A percentile compares a stretch with the other conserved stretches of the same genome.
Conservation (phyloP, 1,140 invertebrate species). For the Seison nebaliae region DNA sequence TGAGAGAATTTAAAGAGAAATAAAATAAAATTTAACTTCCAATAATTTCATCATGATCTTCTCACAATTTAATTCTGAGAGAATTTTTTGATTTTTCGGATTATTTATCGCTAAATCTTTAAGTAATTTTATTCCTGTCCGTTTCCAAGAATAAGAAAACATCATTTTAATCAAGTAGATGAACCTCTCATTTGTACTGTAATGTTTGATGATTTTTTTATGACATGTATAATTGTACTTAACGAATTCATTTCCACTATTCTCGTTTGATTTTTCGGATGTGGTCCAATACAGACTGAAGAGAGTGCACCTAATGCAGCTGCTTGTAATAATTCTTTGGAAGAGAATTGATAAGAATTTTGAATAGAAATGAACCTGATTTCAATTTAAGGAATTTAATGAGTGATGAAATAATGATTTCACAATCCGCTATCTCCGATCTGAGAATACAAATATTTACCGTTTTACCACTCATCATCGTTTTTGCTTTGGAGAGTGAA, state of each 20-base stretch:
- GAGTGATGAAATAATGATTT: no score
- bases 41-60: conserved; percentile 22
- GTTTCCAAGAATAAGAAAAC: no score
- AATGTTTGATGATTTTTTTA: no score
- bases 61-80: conserved; percentile 21
- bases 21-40: conserved; percentile 18
- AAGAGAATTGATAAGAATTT: conserved; percentile 1
- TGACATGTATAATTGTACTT: conserved; percentile 23
- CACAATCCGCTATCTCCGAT: no score
- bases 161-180: no score
- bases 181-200: no score
- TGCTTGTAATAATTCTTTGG: conserved; percentile 5
- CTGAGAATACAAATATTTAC: no score
- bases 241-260: conserved; percentile 19
- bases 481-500: no score
- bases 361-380: no score
- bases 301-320: conserved; percentile 6
- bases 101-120: conserved; percentile 24
- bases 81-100: conserved; percentile 19
- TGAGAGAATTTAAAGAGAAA: not conserved
- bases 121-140: no score
- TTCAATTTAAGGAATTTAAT: no score
- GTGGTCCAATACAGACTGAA: conserved; percentile 15
- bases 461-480: no score
- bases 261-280: conserved; percentile 20